Evolutionary conservation across 2,888 invertebrate genomes (phyloP), one percentile per base, ranked within the genome.

Genomic region (Adelognathus sp.): DNA sequence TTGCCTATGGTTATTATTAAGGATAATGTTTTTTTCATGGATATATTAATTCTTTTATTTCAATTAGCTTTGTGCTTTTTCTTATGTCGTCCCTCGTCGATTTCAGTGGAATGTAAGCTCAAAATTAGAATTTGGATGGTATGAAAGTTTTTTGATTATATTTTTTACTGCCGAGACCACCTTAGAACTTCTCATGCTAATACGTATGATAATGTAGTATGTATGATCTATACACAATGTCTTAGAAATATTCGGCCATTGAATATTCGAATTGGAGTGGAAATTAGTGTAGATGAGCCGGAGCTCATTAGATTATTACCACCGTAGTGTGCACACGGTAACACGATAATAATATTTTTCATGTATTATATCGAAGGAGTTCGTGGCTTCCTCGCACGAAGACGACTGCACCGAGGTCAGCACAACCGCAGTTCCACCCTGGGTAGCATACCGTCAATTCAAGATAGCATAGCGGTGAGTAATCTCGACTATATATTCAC

Each of bases 321-420:
- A 29, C 39, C 16, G 18, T 24, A 31, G 16, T 33, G n/a, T n/a
- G 60, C 27, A 41, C 33, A 14, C 31, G 27, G 41, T 60, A 29
- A 64, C 31, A n/a, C 6, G 21, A 64, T 39, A 2, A 41, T 9
- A 16, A 7, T 33, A 36, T 31, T 52, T 21, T 71, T 69, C n/a
- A 7, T 75, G 52, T 44, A 11, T 64, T 77, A 2, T 50, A 39
- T 18, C 21, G 36, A 44, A 88, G 89, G 87, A 46, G 76, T 88
- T 21, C 86, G 89, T 66, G 88, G 88, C 44, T 88, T 88, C 74
- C 79, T 89, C n/a, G 82, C 85, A 11, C 84, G 88, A n/a, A 85
- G 86, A 44, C 84, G 82, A 18, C 76, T 85, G 39, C 86, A 82
- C 27, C 83, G 83, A 61, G 78, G 82, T 31, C 83, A 83, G 46